Conservation (phyloP, 2,888 invertebrate species). For the Monoplex corrugatus region DNA sequence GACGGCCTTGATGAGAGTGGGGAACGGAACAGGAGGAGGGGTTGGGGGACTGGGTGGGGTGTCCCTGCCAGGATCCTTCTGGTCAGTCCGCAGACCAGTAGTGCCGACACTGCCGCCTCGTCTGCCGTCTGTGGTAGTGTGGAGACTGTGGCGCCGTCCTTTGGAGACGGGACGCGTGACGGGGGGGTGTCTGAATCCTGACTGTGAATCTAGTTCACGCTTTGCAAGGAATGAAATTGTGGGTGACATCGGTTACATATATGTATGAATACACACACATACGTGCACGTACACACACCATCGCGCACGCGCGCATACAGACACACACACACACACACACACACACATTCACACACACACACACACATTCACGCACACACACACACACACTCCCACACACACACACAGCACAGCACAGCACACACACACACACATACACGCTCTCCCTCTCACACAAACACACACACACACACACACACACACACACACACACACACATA, state of each 20-base stretch:
- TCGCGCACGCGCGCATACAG: too few relatives aligned
- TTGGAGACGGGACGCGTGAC: neutral
- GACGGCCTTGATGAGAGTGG: neutral
- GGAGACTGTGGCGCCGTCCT: neutral
- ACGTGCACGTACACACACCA: too few relatives aligned
- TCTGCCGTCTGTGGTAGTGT: neutral
- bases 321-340: too few relatives aligned
- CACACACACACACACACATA: neutral
- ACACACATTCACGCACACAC: neutral
- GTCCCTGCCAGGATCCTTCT: slow-evolving; percentile 21
- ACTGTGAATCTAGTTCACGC: too few relatives aligned
- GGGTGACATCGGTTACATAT: too few relatives aligned
- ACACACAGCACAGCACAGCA: too few relatives aligned
- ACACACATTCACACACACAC: neutral
- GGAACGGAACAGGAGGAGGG: neutral
- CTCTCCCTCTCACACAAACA: neutral
- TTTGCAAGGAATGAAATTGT: too few relatives aligned
- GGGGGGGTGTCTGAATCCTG: neutral
- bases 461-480: too few relatives aligned
- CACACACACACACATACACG: neutral
- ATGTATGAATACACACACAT: neutral
- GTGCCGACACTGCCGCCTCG: neutral
- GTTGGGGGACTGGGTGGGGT: neutral
- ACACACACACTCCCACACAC: neutral
- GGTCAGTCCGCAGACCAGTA: neutral